Percentiles rank a stretch among this genome's conserved stretches.
phyloP scores from a whole-genome alignment of 2,113 vertebrate species.

The Podiceps cristatus region DNA sequence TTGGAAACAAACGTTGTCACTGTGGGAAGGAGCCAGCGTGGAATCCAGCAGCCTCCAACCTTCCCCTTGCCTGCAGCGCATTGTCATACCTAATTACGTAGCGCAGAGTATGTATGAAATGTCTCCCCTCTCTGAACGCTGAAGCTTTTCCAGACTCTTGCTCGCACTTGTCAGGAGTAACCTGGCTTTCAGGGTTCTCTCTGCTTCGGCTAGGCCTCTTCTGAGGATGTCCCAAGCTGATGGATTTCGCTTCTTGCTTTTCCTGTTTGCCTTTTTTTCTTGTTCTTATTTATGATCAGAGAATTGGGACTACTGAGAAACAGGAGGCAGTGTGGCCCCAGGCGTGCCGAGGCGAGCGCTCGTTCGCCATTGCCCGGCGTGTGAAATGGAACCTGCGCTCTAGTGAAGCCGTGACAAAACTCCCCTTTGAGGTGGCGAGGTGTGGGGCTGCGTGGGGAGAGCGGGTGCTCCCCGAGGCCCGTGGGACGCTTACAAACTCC shows the following conservation, averaged over 20 bases:
- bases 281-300: not conserved
- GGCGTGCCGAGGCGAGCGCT: not conserved
- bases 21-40: not conserved
- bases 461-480: not conserved
- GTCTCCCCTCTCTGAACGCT: not conserved
- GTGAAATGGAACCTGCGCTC: not conserved
- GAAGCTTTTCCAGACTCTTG: not conserved
- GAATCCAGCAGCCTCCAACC: constrained; percentile 11
- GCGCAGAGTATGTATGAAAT: not conserved
- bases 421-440: not conserved
- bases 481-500: not conserved
- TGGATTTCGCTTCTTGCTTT: not conserved
- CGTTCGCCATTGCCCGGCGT: fast-evolving
- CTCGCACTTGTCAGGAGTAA: not conserved
- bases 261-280: not conserved
- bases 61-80: constrained; percentile 12
- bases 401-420: not conserved
- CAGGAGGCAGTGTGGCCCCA: not conserved
- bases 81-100: not conserved
- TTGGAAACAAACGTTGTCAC: not conserved
- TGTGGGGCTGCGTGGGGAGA: fast-evolving
- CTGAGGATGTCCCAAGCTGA: not conserved
- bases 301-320: fast-evolving
- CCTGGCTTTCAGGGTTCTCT: not conserved
- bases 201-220: not conserved